A percentile compares a stretch with the other conserved stretches of the same genome.
Conservation (phyloP, 2,113 vertebrate genomes). For the Neomonachus schauinslandi region DNA sequence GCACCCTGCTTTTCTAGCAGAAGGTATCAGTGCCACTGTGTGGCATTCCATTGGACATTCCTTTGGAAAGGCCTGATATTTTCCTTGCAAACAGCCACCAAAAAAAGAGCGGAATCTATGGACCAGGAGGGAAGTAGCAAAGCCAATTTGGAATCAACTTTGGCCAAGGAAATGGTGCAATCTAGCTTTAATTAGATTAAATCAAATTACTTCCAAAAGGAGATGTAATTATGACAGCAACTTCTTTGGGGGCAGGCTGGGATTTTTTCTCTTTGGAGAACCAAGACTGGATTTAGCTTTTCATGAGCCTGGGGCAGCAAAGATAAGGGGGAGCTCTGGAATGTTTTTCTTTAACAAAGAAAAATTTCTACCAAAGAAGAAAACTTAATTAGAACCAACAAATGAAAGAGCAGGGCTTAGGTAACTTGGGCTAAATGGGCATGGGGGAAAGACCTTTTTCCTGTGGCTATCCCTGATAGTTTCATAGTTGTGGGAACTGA, state of each 20-base stretch:
- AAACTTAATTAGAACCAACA: background rate
- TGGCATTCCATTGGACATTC: constrained; percentile 17
- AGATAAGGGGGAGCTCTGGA: constrained; percentile 49
- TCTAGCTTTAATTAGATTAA: constrained; percentile 71
- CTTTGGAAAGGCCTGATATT: constrained; percentile 49
- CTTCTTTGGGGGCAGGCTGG: constrained; percentile 68
- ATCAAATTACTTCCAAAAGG: constrained; percentile 78
- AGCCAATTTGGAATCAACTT: constrained; percentile 66
- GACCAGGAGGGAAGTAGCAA: constrained; percentile 55
- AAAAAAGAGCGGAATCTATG: constrained; percentile 13
- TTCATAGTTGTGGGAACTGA: background rate
- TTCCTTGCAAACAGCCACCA: constrained; percentile 36
- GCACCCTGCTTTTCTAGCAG: background rate
- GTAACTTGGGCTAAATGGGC: background rate
- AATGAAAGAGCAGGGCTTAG: background rate
- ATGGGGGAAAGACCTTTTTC: background rate
- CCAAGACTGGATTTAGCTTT: constrained; percentile 73
- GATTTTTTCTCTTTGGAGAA: constrained; percentile 69
- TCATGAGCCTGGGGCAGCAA: constrained; percentile 59
- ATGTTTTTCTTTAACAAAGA: constrained; percentile 65
- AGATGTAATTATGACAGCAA: constrained; percentile 66
- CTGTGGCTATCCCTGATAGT: background rate
- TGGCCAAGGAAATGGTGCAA: constrained; percentile 66
- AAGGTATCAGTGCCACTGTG: constrained; percentile 34
- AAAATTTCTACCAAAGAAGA: constrained; percentile 51